A percentile compares a stretch with the other conserved stretches of the same genome.
Evolutionary conservation across 2,797 vertebrate genomes (phyloP).

Genomic region (Cossypha heuglini): DNA sequence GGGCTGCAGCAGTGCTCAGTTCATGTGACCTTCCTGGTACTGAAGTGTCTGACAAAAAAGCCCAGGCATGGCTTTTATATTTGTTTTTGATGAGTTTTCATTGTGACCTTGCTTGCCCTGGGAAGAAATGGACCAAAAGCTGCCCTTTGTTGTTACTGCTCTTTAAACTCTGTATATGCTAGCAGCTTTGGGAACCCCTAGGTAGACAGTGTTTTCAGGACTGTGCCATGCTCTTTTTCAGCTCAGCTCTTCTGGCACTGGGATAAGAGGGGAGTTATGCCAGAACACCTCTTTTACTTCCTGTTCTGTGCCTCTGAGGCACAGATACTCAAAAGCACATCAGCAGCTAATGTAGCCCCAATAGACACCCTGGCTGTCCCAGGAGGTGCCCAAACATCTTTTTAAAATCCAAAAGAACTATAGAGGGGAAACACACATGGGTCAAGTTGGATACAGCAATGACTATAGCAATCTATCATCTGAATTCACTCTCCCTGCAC

Average conservation of each 20-base stretch:
- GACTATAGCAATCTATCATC: background rate
- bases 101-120: background rate
- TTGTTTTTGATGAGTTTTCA: background rate
- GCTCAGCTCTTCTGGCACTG: background rate
- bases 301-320: background rate
- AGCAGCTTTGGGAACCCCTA: background rate
- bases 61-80: background rate
- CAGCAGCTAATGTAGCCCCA: background rate
- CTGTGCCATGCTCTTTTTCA: background rate
- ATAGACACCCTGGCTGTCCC: background rate
- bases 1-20: background rate
- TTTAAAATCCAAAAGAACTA: background rate
- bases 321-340: background rate
- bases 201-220: background rate
- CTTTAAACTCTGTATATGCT: background rate
- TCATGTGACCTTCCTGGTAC: background rate
- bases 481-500: accelerated
- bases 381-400: background rate
- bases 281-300: background rate
- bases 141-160: background rate
- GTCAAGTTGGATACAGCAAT: background rate
- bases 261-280: background rate
- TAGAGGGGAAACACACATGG: accelerated
- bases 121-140: background rate
- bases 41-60: background rate